A percentile compares a stretch with the other conserved stretches of the same genome.
phyloP scores from a whole-genome alignment of 2,888 invertebrate species.

The Leuctra nigra region DNA sequence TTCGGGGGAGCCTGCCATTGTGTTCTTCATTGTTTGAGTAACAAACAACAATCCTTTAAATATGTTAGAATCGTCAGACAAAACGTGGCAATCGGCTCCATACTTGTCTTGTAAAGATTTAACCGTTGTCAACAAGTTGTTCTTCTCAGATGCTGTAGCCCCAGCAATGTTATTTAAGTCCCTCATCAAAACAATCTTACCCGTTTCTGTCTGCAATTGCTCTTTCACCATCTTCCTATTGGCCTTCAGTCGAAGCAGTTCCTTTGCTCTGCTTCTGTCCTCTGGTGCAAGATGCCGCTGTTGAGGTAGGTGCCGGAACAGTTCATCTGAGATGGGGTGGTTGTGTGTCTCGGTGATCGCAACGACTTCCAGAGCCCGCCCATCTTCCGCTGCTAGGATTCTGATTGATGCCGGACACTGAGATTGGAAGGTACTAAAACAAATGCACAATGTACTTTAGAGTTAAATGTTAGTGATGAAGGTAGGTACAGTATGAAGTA shows the following conservation, averaged over 20 bases:
- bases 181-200: neutral
- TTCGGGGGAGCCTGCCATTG: constrained; percentile 27
- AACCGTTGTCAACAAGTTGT: neutral
- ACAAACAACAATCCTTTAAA: constrained; percentile 26
- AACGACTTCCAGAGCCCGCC: neutral
- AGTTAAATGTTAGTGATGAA: neutral
- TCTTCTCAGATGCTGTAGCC: neutral
- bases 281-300: neutral
- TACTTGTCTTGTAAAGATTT: neutral
- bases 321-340: neutral
- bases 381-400: neutral
- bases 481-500: neutral
- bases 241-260: neutral
- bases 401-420: neutral
- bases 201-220: neutral
- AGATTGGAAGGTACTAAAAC: constrained; percentile 2
- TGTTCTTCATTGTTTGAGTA: constrained; percentile 23
- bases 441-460: neutral
- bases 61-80: constrained; percentile 1
- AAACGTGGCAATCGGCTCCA: constrained; percentile 20
- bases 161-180: neutral
- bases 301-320: neutral
- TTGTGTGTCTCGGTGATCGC: neutral
- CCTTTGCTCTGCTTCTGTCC: neutral
- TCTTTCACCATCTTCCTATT: neutral